Evolutionary conservation across 2,113 vertebrate genomes (phyloP).

Genomic region (Chaetodon auriga): DNA sequence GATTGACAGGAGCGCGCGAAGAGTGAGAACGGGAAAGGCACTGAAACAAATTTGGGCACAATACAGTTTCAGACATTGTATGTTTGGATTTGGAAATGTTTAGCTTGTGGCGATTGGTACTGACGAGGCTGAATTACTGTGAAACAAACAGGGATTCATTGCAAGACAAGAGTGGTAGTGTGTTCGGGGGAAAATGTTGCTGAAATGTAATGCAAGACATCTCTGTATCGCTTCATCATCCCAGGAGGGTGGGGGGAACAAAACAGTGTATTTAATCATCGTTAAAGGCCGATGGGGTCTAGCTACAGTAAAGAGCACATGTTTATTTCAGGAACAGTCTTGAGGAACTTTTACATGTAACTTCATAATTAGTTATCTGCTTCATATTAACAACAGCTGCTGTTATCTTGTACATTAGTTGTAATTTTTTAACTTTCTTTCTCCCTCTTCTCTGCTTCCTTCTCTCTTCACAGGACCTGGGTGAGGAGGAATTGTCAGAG

Average conservation of each 20-base stretch:
- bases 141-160: conserved; percentile 46
- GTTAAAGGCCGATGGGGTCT: conserved; percentile 4
- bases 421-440: not conserved
- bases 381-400: not conserved
- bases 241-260: conserved; percentile 37
- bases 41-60: not conserved
- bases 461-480: conserved; percentile 44
- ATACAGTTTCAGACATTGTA: not conserved
- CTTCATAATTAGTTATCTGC: conserved; percentile 1
- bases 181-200: conserved; percentile 37
- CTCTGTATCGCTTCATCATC: conserved; percentile 39
- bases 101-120: conserved; percentile 12
- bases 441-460: conserved; percentile 11
- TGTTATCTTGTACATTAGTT: not conserved
- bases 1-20: conserved; percentile 9
- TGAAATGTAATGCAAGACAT: conserved; percentile 35
- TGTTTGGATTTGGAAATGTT: conserved; percentile 24
- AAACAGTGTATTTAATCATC: conserved; percentile 57
- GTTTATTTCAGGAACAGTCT: conserved; percentile 47
- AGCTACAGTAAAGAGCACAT: conserved; percentile 5
- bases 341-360: conserved; percentile 19
- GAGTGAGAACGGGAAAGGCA: not conserved
- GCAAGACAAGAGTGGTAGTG: conserved; percentile 53
- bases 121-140: conserved; percentile 6
- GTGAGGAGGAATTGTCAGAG: conserved; percentile 57